Conservation (phyloP, 2,797 vertebrate species). For the Sebastes cheni region DNA sequence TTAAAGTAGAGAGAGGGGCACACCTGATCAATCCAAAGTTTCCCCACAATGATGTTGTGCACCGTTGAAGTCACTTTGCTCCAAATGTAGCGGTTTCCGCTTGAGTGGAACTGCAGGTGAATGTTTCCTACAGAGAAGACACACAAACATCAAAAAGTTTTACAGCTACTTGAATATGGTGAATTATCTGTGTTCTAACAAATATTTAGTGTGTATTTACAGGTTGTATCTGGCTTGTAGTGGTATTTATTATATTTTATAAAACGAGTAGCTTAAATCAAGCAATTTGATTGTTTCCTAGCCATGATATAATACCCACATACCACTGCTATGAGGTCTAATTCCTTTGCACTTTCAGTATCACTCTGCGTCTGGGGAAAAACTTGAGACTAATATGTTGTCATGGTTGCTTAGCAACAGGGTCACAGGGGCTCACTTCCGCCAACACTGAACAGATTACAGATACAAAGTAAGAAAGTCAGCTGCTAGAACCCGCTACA, state of each 20-base stretch:
- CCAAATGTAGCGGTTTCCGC: slow-evolving; percentile 94
- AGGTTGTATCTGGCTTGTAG: neutral
- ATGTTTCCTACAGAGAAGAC: slow-evolving; percentile 85
- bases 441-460: too few species aligned
- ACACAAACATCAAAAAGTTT: neutral
- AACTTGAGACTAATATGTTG: too few species aligned
- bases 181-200: neutral
- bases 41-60: slow-evolving; percentile 97
- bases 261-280: neutral
- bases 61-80: slow-evolving; percentile 96
- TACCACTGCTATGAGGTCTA: too few species aligned
- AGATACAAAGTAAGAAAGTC: too few species aligned
- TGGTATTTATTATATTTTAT: neutral
- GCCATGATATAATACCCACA: too few species aligned
- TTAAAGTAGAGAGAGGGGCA: slow-evolving; percentile 17
- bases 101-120: slow-evolving; percentile 92
- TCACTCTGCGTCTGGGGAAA: too few species aligned
- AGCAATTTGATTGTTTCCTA: too few species aligned
- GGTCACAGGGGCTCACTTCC: too few species aligned
- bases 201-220: neutral
- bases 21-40: slow-evolving; percentile 98
- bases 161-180: neutral
- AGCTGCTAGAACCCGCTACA: too few species aligned
- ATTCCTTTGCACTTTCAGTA: too few species aligned
- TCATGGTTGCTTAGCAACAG: too few species aligned